phyloP scores from a whole-genome alignment of 2,797 vertebrate genomes.

The Channallabes apus region DNA sequence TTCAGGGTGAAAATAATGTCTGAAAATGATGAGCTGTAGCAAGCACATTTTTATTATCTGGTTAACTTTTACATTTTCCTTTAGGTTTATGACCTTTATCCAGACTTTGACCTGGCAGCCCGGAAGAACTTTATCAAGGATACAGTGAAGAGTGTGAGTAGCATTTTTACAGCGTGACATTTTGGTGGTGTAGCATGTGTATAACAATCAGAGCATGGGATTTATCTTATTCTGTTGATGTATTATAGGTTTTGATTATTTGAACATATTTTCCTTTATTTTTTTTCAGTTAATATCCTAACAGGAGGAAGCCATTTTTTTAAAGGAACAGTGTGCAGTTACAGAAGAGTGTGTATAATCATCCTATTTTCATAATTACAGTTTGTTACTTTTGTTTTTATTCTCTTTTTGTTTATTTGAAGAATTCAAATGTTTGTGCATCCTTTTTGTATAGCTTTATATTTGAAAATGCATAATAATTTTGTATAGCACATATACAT shows the following conservation, averaged over 20 bases:
- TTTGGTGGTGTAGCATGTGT: neutral
- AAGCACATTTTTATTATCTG: neutral
- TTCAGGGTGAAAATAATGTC: neutral
- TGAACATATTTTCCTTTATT: neutral
- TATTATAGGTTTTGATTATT: conserved; percentile 4
- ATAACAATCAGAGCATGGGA: neutral
- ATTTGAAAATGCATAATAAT: conserved; percentile 20
- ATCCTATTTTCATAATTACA: conserved; percentile 31
- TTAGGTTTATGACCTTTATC: conserved; percentile 90
- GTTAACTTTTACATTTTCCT: conserved; percentile 57
- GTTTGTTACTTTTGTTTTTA: neutral
- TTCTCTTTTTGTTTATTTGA: conserved; percentile 22
- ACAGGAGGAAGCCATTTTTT: conserved; percentile 25
- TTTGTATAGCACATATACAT: conserved; percentile 32
- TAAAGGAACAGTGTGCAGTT: conserved; percentile 8
- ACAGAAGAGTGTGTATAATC: conserved; percentile 21
- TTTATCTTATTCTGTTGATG: neutral
- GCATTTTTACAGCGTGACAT: neutral
- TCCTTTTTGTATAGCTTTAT: conserved; percentile 36
- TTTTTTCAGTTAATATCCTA: conserved; percentile 48
- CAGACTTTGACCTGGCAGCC: conserved; percentile 84
- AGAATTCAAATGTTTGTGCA: conserved; percentile 20
- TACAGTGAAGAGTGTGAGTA: conserved; percentile 89
- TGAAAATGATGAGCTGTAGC: neutral
- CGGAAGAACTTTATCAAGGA: conserved; percentile 92